phyloP scores from a whole-genome alignment of 92 coral and sea anemone genomes.

The Porites rus region DNA sequence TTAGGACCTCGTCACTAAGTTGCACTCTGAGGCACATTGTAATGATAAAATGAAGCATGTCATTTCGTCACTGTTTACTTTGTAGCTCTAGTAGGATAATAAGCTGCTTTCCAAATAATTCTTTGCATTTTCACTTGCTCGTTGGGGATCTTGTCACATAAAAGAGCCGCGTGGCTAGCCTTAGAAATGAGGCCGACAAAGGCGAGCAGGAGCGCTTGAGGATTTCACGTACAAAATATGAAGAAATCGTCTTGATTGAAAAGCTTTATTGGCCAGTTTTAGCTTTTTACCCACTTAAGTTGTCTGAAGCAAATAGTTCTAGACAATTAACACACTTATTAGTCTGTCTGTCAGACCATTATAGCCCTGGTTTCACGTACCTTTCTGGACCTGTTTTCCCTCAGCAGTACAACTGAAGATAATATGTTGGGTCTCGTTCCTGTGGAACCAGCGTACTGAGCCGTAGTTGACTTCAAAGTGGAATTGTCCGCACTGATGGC shows the following conservation, averaged over 20 bases:
- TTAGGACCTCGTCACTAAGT: neutral
- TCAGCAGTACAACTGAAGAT: conserved; percentile 90
- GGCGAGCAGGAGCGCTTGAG: no score
- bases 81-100: neutral
- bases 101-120: neutral
- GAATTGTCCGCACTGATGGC: conserved; percentile 94
- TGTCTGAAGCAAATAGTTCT: no score
- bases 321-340: no score
- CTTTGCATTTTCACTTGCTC: neutral
- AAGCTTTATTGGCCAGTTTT: no score
- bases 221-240: no score
- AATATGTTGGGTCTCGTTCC: conserved; percentile 92
- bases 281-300: no score
- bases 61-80: neutral
- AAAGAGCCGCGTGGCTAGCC: no score
- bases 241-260: no score
- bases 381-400: conserved; percentile 82
- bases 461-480: conserved; percentile 98
- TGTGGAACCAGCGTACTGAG: conserved; percentile 96
- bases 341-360: no score
- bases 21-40: no score
- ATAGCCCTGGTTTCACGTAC: conserved; percentile 37
- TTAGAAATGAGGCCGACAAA: no score
- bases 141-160: no score
- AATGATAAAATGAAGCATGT: neutral